These are phyloP conservation scores for Cryptus viduatorius DNA, from an alignment of 2,888 invertebrate species.

Conservation along the genomic window DNA sequence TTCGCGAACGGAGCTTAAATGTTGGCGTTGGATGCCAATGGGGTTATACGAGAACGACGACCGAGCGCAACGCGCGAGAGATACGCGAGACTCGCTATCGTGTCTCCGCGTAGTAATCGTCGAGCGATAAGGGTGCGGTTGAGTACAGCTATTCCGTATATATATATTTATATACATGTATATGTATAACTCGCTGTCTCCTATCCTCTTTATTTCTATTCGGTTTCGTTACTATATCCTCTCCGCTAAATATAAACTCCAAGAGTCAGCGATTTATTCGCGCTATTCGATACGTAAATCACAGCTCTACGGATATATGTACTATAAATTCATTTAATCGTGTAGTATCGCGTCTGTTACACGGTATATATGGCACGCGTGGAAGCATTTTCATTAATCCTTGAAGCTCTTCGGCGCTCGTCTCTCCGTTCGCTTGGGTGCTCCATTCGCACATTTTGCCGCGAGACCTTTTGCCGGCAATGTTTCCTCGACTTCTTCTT, in stretches of 20 bases:
- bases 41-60: constrained; percentile 1
- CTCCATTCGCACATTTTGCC: neutral
- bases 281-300: constrained; percentile 51
- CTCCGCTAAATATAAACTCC: constrained; percentile 44
- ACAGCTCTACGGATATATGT: constrained; percentile 12
- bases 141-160: constrained; percentile 1
- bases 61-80: neutral
- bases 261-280: constrained; percentile 50
- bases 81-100: constrained; percentile 55
- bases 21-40: constrained; percentile 15
- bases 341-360: constrained; percentile 18
- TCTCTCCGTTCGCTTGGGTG: neutral
- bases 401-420: neutral
- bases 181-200: too few relatives aligned
- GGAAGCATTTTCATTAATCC: constrained; percentile 45
- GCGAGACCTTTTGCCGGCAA: constrained; percentile 3
- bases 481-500: neutral
- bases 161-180: neutral
- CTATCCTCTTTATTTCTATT: constrained; percentile 22
- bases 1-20: constrained; percentile 20
- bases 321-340: constrained; percentile 58
- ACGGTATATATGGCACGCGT: constrained; percentile 1
- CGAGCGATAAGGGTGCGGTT: constrained; percentile 52
- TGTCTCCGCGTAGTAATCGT: constrained; percentile 57
- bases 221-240: neutral